Evolutionary conservation across 1,140 invertebrate genomes (phyloP), one percentile per base, ranked within the genome.

Genomic region (Calliopsis andreniformis): DNA sequence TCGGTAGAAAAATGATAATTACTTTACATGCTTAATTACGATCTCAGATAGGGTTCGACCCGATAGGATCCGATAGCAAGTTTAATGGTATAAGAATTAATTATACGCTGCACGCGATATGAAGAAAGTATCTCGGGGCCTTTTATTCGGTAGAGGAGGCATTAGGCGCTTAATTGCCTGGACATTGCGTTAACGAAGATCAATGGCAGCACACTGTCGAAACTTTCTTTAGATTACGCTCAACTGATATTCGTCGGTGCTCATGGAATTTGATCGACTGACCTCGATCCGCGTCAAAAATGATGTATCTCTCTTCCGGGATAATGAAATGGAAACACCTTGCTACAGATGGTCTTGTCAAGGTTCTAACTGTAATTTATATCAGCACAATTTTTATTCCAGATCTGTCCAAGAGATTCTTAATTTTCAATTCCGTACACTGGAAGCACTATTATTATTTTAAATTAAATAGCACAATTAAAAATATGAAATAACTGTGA

Each of bases 51-150:
- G n/a, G 63, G 55, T 32, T 43, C 14, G n/a, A 43, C 1, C 53
- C 53, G 55, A 69, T 76, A 61, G 53, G 30, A 42, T 32, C n/a
- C 55, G 73, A 76, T 76, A 69, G 73, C 66, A 3, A 55, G 30
- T 76, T 76, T 76, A 76, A 76, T 76, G 73, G 73, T 32, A 76
- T 58, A 76, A 68, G 73, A 76, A 76, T 76, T 76, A 76, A 76
- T 76, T 76, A 76, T 68, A 68, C 64, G 45, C 23, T 69, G 73
- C 73, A 68, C 73, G 66, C 53, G 43, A 76, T 68, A 69, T 55
- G 64, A 76, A 76, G 73, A 76, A 76, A 76, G 73, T 76, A 76
- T 56, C 62, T 45, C 66, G 55, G n/a, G n/a, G 35, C 25, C 35
- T 76, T 76, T 69, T 75, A 67, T 55, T 56, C 42, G 32, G 42